Conservation (phyloP, 2,113 vertebrate genomes). For the Limnothrissa miodon region DNA sequence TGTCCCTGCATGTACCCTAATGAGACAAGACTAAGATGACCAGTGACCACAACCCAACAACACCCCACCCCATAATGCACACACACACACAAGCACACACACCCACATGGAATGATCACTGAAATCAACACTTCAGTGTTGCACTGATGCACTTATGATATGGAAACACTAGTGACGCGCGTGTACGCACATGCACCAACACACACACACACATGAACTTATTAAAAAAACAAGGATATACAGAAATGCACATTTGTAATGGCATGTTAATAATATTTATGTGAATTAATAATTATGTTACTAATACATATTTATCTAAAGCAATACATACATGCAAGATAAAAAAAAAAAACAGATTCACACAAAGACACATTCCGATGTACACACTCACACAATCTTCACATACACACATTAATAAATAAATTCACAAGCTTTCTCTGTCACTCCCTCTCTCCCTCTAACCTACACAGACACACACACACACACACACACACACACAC, state of each 20-base stretch:
- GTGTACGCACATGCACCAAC: background rate
- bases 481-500: constrained; percentile 19
- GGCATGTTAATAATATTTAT: too few relatives aligned
- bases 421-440: background rate
- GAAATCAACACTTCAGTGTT: background rate
- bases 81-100: background rate
- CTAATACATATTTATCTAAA: constrained; percentile 53
- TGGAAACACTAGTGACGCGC: background rate
- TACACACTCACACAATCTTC: background rate
- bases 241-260: too few relatives aligned
- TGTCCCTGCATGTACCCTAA: constrained; percentile 36
- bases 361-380: background rate
- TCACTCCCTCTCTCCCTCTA: constrained; percentile 71
- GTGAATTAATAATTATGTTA: too few relatives aligned
- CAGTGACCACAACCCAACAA: background rate
- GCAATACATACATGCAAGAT: constrained; percentile 92
- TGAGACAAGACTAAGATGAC: background rate
- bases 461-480: constrained; percentile 48
- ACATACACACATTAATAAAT: constrained; percentile 22
- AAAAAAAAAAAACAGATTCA: constrained; percentile 45
- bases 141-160: background rate
- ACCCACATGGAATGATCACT: background rate
- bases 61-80: too few relatives aligned
- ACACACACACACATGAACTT: background rate
- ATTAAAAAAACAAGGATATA: background rate